Percentiles rank a stretch among this genome's conserved stretches.
Conservation (phyloP, 2,888 invertebrate genomes). For the Himalopsyche kuldschensis region DNA sequence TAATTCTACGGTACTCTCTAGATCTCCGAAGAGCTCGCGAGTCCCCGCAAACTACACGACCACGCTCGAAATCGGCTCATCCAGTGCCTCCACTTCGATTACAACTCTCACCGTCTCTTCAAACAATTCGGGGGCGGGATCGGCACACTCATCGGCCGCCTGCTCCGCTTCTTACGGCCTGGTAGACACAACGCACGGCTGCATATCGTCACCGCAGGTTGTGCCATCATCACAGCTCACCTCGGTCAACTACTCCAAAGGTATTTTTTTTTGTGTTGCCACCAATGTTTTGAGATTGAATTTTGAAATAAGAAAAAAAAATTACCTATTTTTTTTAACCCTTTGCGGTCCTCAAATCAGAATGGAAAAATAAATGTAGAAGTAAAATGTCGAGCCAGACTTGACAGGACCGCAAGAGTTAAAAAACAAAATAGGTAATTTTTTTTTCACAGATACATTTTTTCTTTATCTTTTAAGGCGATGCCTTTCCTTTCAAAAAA, state of each 20-base stretch:
- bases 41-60: constrained; percentile 55
- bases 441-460: too few species aligned
- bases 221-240: constrained; percentile 35
- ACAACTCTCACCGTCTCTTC: background rate
- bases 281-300: too few species aligned
- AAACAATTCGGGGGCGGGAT: background rate
- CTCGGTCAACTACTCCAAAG: constrained; percentile 44
- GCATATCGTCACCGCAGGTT: constrained; percentile 22
- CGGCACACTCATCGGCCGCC: constrained; percentile 6
- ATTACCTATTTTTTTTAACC: too few species aligned
- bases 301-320: too few species aligned
- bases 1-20: too few species aligned
- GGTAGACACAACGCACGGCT: constrained; percentile 25
- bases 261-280: constrained; percentile 43
- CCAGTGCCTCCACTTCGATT: constrained; percentile 39
- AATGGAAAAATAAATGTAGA: too few species aligned
- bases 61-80: constrained; percentile 59
- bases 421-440: too few species aligned
- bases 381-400: too few species aligned
- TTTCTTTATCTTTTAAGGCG: too few species aligned
- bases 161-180: background rate
- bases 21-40: constrained; percentile 16
- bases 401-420: too few species aligned
- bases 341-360: too few species aligned
- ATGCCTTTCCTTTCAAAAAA: too few species aligned